Base-by-base conservation (phyloP, 2,113 vertebrate genomes). In the Verasper variegatus region DNA sequence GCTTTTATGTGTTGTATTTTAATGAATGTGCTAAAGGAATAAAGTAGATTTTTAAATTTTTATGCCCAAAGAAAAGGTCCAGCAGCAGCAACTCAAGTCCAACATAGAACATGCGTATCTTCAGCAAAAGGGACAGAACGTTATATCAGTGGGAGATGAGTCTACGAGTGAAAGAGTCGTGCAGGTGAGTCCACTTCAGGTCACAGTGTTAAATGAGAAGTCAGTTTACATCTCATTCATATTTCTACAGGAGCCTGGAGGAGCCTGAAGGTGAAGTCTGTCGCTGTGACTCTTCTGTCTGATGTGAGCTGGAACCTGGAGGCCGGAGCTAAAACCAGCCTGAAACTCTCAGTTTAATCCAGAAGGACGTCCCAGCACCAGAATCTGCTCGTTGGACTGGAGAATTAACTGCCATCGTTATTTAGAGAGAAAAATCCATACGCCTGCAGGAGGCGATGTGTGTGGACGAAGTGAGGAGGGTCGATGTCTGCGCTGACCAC, bases 281-380 rank as follows among this genome's bases (percentile, higher is more conserved):
- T 57, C 66, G 51, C 66, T 47, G 45, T 24, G 54, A 37, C 8
- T 37, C 35, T 37, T 9, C 35, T 37, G 13, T 62, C 60, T 83
- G 77, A 85, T 83, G 57, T 63, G 60, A 31, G 65, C 71, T 1
- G 57, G 52, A 72, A 78, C 69, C 82, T 35, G 52, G 73, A 76
- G 88, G 86, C 78, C 81, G 51, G 84, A 86, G 71, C 86, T 88
- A 86, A 88, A 88, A 85, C 12, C 1, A 85, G 84, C 88, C 56
- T 7, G 67, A 71, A 71, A 52, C 51, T 49, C 15, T 1, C 13
- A 14, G 60, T 85, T 81, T 86, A 86, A 90, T 90, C 64, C 45
- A 47, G 74, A 57, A 68, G 81, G 88, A 90, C 83, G 24, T 37
- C 9, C 35, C 35, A 37, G 35, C 35, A 37, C 35, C 35, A 37